These are phyloP conservation scores for Tapirus terrestris DNA, from an alignment of 2,113 vertebrate species.

Conservation along the genomic window DNA sequence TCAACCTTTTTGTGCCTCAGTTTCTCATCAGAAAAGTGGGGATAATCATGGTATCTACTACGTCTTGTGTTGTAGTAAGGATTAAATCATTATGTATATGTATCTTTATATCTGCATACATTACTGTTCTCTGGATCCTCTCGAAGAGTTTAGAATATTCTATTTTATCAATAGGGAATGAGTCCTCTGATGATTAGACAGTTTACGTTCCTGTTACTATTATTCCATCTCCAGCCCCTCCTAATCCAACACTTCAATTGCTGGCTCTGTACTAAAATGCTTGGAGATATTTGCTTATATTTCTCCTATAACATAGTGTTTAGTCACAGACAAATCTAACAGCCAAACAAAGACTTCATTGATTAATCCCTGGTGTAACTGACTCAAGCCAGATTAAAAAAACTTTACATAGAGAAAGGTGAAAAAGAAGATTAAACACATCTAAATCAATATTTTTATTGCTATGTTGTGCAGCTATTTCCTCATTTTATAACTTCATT, in stretches of 20 bases:
- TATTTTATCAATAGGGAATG: neutral
- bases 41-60: neutral
- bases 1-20: neutral
- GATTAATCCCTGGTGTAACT: neutral
- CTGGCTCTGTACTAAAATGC: neutral
- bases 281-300: constrained; percentile 2
- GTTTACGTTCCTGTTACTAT: neutral
- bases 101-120: neutral
- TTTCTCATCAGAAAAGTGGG: constrained; percentile 25
- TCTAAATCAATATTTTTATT: constrained; percentile 33
- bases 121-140: neutral
- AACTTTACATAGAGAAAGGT: constrained; percentile 16
- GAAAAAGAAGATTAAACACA: constrained; percentile 27
- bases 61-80: neutral
- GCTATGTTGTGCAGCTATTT: neutral
- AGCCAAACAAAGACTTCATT: constrained; percentile 18
- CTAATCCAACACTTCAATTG: neutral
- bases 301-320: neutral
- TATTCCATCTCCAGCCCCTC: neutral
- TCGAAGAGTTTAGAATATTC: neutral
- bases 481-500: constrained; percentile 37
- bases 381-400: constrained; percentile 37
- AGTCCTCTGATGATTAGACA: neutral
- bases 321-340: neutral
- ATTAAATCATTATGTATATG: neutral